Base-by-base conservation (phyloP, 2,113 vertebrate genomes). In the Rallus limicola region DNA sequence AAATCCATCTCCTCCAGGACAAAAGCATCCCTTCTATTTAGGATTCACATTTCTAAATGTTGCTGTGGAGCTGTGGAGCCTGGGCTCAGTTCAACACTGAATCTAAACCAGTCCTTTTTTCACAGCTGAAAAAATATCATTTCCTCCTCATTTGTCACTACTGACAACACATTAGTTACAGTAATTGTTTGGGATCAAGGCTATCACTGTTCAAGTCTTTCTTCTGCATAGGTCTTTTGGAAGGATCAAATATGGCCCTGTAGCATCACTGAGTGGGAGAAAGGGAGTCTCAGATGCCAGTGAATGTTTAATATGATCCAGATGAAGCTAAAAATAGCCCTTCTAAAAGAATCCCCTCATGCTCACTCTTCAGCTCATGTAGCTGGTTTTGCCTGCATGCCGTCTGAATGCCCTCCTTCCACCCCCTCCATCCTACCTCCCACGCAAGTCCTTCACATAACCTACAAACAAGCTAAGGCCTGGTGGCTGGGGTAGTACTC, bases 101-200 rank as follows among this genome's bases (percentile, higher is more conserved):
- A 58, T 69, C 46, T 60, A 85, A 58, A 79, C 21, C 11, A 58
- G 60, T 69, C 9, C 5, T 67, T 86, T 78, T 55, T 92, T 92
- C 72, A 79, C 70, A 91, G 42, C 62, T 94, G 58, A 84, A 84
- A 93, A 92, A 85, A 69, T 60, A 92, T 5, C 0, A 70, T 78
- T 95, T 94, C 70, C 53, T 86, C 48, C 70, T 91, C 74, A 53
- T 95, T 86, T 87, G 65, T 94, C 91, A 82, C 69, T 64, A 31
- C 56, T 82, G 84, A 95, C 36, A 91, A 60, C 65, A 79, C 53
- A 53, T 84, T 84, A 68, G 33, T 85, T 91, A 72, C 48, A 69
- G 16, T 69, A 93, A 68, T 87, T 91, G 15, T 34, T 67, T 72
- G 58, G 8, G 34, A 76, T 76, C 62, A 71, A 64, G 52, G 20